Conservation (phyloP, 2,888 invertebrate genomes). For the Sarcophaga variegata region DNA sequence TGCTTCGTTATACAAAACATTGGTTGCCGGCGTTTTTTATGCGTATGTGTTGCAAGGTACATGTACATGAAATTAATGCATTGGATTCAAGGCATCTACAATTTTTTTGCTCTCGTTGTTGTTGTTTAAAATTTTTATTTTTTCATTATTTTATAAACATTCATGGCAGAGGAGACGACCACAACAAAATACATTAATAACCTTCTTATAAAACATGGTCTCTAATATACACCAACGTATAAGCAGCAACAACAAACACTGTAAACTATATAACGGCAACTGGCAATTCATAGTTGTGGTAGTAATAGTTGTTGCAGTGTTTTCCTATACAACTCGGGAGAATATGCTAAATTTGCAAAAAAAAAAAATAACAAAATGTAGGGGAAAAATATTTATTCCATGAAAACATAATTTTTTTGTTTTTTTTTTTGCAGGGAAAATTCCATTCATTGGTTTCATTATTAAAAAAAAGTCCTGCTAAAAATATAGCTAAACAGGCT, state of each 20-base stretch:
- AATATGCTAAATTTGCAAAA: constrained; percentile 12
- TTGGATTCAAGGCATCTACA: constrained; percentile 16
- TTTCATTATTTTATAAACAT: constrained; percentile 8
- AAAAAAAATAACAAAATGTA: background rate
- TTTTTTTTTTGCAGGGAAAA: background rate
- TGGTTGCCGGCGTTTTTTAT: background rate
- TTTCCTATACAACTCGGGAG: background rate
- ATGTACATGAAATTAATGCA: constrained; percentile 9
- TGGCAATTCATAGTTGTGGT: background rate
- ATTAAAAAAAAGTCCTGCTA: constrained; percentile 33
- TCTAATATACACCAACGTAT: background rate
- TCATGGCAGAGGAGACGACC: constrained; percentile 1
- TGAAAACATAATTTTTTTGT: background rate
- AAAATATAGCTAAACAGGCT: constrained; percentile 13
- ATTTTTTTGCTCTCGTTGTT: background rate
- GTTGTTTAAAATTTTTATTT: constrained; percentile 29
- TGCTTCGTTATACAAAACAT: constrained; percentile 14
- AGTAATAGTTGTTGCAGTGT: no score
- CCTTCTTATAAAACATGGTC: constrained; percentile 6
- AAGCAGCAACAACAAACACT: background rate
- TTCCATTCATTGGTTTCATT: constrained; percentile 32
- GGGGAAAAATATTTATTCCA: constrained; percentile 18
- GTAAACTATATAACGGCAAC: background rate
- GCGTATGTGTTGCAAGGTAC: background rate
- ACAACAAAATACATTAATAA: constrained; percentile 53